phyloP scores from a whole-genome alignment of 1,140 invertebrate genomes.

The Delia radicum region DNA sequence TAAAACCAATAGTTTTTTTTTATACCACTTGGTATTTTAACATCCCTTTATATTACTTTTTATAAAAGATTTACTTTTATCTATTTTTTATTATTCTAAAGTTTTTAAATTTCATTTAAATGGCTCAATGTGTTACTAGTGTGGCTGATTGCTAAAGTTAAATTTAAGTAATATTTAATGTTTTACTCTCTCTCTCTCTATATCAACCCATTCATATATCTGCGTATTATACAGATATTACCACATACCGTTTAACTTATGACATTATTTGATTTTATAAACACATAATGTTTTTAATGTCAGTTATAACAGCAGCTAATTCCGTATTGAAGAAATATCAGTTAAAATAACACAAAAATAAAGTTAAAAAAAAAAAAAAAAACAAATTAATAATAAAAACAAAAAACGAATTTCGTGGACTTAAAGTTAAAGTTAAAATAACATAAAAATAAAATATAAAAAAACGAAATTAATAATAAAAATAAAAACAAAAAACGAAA shows the following conservation, averaged over 20 bases:
- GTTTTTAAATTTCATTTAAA: not conserved
- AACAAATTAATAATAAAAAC: no score
- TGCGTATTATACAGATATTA: not conserved
- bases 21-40: not conserved
- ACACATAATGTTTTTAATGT: not conserved
- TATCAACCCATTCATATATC: no score
- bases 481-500: no score
- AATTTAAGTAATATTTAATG: not conserved
- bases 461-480: no score
- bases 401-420: no score
- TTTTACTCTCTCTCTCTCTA: not conserved
- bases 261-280: constrained; percentile 2
- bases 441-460: no score
- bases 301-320: constrained; percentile 11
- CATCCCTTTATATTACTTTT: not conserved
- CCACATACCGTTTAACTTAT: constrained; percentile 18
- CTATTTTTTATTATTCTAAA: not conserved
- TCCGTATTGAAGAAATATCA: not conserved
- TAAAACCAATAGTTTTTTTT: not conserved
- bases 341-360: not conserved
- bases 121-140: not conserved
- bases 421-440: no score
- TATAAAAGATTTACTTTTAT: not conserved
- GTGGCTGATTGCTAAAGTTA: not conserved
- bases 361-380: not conserved